Evolutionary conservation across 2,797 vertebrate species (phyloP).

Genomic region (Myotis pilosus): DNA sequence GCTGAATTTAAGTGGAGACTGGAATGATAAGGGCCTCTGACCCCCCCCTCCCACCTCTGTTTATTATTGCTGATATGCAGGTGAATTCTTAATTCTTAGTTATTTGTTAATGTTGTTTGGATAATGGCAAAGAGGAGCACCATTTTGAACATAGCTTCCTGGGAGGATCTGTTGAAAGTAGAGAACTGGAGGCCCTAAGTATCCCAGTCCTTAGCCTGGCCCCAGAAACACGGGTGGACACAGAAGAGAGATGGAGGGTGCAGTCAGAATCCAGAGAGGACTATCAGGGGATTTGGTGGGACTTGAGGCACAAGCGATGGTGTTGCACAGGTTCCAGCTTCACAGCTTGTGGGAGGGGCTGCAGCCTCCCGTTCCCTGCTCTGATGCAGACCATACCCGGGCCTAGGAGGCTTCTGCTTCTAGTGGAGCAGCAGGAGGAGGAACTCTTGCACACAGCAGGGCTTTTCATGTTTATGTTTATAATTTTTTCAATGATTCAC

Average conservation of each 20-base stretch:
- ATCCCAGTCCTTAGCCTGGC: background rate
- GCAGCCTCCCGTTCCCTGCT: fast-evolving
- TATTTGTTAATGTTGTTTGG: background rate
- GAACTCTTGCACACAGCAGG: background rate
- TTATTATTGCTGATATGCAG: background rate
- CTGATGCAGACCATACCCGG: fast-evolving
- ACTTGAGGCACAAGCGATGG: background rate
- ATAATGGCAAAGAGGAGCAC: no score
- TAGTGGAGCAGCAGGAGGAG: background rate
- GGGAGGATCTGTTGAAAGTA: background rate
- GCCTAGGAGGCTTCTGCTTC: fast-evolving
- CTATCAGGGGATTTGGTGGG: background rate
- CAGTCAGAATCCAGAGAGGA: background rate
- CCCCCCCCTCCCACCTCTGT: background rate
- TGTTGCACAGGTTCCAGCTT: background rate
- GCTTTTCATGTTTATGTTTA: background rate
- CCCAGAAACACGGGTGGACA: background rate
- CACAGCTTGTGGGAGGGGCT: fast-evolving
- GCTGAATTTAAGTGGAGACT: background rate
- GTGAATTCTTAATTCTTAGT: no score
- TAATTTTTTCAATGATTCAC: background rate
- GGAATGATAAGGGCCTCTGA: background rate
- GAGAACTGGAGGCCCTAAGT: background rate
- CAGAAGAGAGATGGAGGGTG: background rate
- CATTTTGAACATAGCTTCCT: background rate